phyloP scores from a whole-genome alignment of 2,113 vertebrate species.

The Phaetusa simplex region DNA sequence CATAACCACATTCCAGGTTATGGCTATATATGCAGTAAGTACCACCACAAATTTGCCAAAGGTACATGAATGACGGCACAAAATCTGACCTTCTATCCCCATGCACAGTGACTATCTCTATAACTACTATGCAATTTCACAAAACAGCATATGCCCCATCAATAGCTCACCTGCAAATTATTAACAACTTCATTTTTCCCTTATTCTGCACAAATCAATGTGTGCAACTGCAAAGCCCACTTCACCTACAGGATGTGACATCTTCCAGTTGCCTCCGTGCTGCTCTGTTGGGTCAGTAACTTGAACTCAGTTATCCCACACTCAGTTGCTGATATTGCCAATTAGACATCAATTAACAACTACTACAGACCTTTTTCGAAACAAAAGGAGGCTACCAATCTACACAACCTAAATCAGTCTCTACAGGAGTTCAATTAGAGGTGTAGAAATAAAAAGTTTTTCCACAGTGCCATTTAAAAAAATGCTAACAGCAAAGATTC shows the following conservation, averaged over 20 bases:
- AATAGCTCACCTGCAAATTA: not conserved
- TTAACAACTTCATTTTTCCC: not conserved
- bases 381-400: not conserved
- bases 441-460: not conserved
- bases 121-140: fast-evolving
- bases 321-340: not conserved
- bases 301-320: not conserved
- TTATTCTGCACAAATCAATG: not conserved
- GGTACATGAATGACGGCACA: not conserved
- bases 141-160: not conserved
- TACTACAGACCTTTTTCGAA: not conserved
- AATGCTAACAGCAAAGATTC: not conserved
- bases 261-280: not conserved
- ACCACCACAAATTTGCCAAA: not conserved
- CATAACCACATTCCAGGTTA: not conserved
- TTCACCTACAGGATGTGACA: not conserved
- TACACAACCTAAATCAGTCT: not conserved
- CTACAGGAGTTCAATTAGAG: not conserved
- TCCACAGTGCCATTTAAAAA: not conserved
- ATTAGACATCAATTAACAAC: not conserved
- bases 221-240: not conserved
- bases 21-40: not conserved
- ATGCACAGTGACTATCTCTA: not conserved
- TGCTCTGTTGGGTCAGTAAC: not conserved
- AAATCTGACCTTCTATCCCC: not conserved